These are phyloP conservation scores for Sycophila sp. DNA, from an alignment of 1,140 invertebrate genomes.

Conservation along the genomic window DNA sequence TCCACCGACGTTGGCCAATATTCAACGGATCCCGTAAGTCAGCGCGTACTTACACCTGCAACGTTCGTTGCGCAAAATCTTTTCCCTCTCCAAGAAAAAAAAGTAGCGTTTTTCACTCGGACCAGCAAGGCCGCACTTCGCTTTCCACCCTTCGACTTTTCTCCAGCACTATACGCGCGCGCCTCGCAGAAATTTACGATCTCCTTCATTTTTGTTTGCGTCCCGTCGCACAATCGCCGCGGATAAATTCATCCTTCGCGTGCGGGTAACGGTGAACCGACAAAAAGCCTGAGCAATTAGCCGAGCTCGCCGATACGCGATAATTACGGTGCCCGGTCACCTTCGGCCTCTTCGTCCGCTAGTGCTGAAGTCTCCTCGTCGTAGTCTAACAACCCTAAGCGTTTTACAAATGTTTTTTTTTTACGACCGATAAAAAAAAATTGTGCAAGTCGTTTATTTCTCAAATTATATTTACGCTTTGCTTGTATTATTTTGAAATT, in stretches of 20 bases:
- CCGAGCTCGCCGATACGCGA: slow-evolving; percentile 10
- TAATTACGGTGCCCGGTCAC: slow-evolving; percentile 1
- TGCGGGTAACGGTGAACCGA: slow-evolving; percentile 2
- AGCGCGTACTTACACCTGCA: too few relatives aligned
- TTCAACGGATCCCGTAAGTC: too few relatives aligned
- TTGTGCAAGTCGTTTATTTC: neutral
- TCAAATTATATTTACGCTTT: too few relatives aligned
- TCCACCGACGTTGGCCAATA: too few relatives aligned
- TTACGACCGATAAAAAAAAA: neutral
- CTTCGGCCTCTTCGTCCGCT: neutral
- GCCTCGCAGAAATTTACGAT: slow-evolving; percentile 15
- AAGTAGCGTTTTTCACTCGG: neutral
- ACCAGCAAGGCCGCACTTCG: neutral
- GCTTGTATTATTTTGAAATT: too few relatives aligned
- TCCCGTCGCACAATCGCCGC: neutral
- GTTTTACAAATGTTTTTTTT: too few relatives aligned
- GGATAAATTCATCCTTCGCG: slow-evolving; percentile 4
- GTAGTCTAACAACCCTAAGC: too few relatives aligned
- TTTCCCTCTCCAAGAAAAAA: too few relatives aligned
- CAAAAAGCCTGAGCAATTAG: neutral
- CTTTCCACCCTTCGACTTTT: neutral
- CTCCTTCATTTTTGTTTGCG: neutral
- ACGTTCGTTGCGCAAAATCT: neutral
- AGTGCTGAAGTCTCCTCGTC: too few relatives aligned
- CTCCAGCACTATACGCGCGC: neutral